Base-by-base conservation (phyloP, 2,113 vertebrate species). In the Diglossa brunneiventris region DNA sequence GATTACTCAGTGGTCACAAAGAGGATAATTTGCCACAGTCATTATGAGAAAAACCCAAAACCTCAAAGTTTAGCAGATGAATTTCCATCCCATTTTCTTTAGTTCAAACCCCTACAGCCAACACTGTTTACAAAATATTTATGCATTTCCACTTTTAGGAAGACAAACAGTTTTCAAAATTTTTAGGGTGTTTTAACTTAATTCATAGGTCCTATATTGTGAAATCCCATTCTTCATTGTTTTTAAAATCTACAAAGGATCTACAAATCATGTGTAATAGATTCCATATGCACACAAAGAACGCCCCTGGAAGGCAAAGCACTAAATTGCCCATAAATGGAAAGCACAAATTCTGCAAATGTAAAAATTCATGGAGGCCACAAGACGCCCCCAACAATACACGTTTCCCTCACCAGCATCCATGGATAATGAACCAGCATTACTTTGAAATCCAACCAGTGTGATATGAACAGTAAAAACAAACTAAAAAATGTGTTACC, bases 211-310 rank as follows among this genome's bases (percentile, higher is more conserved):
- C 55, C 46, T 53, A 19, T 66, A 73, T 58, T 85, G 70, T 66
- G 67, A 94, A 95, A 90, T 88, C 70, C 39, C 53, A 39, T 83
- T 91, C 85, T 85, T 86, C 35, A 14, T 56, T 92, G 62, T 24
- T 88, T 92, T 85, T 39, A 62, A 84, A 85, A 73, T 69, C 63
- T 92, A 80, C 63, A 88, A 79, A 88, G 37, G 20, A 53, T 66
- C 61, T 82, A 66, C 81, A 87, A 85, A 92, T 91, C 31, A 50
- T 49, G 22, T 30, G 41, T 85, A 88, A 94, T 69, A 72, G 63
- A 62, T 86, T 88, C 75, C 85, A 88, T 53, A 73, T 22, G 53
- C 63, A 31, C 42, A 49, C 0, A 0, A 85, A 61, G 59, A 82
- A 67, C 44, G 9, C 4, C n/a, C 77, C 75, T 49, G 52, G 62